Evolutionary conservation across 2,113 vertebrate genomes (phyloP), one percentile per base, ranked within the genome.

Genomic region (Prinia subflava): DNA sequence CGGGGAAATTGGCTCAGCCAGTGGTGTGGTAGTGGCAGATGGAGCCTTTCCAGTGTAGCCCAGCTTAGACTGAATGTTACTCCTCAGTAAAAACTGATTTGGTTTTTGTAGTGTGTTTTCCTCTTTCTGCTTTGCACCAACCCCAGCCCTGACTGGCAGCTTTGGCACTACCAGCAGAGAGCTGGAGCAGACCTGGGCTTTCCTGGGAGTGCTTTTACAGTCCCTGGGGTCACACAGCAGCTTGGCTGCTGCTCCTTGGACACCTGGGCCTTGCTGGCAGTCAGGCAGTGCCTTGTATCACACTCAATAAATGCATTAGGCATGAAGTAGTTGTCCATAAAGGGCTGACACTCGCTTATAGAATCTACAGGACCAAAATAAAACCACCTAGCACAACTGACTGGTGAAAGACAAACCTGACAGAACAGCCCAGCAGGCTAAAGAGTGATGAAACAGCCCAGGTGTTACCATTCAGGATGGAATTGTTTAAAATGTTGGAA

Each of bases 341-440:
- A 74, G 76, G 71, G 79, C 39, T 87, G 55, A 49, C 37, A 17
- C 12, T 59, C 64, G 39, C 15, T 64, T 88, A 23, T 10, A 27
- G 60, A 23, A 42, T 59, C 56, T 68, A 2, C 57, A 93, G 96
- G 95, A 97, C 95, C 96, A 96, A 96, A 96, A 11, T 17, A 37
- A 80, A 75, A 24, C 52, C 76, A 76, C 9, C 22, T 42, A 10
- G 59, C 44, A 2, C 2, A 3, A 44, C 56, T 62, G 75, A 67
- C 33, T 0, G 10, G 41, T 53, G 39, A 77, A 74, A 63, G 52
- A 47, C 39, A 65, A 50, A 53, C 60, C n/a, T 79, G 44, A n/a
- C 42, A 53, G 27, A 85, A 42, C 24, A 89, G n/a, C 41, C 73
- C 31, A 3, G 11, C 13, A 79, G 52, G 81, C 33, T 75, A 60